These are phyloP conservation scores for Ceyx margarethae DNA, from an alignment of 2,113 vertebrate species.

Conservation along the genomic window DNA sequence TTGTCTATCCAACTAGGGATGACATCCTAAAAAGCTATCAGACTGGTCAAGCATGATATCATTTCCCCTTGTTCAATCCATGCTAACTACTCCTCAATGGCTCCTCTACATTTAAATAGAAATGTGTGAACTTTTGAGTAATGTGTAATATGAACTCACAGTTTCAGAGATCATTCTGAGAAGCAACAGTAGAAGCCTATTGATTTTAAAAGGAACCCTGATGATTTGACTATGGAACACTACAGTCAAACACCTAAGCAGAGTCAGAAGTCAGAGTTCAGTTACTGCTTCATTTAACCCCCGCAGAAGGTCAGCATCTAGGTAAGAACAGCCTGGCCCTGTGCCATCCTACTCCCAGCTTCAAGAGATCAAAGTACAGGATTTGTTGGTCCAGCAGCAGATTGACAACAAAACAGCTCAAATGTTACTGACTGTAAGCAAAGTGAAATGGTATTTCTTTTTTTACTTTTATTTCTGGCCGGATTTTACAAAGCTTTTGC, in stretches of 20 bases:
- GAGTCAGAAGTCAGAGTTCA: not conserved
- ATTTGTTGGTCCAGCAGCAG: not conserved
- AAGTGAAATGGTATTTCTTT: not conserved
- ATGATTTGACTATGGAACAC: not conserved
- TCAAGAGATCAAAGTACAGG: not conserved
- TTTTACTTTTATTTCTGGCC: not conserved
- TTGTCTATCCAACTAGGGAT: too few relatives aligned
- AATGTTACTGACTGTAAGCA: not conserved
- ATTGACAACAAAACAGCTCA: not conserved
- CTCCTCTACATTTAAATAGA: not conserved
- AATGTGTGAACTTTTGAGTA: not conserved
- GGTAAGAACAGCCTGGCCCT: not conserved
- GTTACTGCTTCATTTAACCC: not conserved
- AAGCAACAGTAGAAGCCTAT: not conserved
- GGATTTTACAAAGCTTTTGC: not conserved
- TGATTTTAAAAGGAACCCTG: not conserved
- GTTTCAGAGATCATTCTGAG: not conserved
- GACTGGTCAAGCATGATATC: too few relatives aligned
- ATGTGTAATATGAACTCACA: not conserved
- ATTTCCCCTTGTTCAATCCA: too few relatives aligned
- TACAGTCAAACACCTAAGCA: fast-evolving
- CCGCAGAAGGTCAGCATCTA: not conserved
- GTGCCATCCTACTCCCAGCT: not conserved
- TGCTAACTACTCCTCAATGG: not conserved
- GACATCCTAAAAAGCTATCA: too few relatives aligned